Conservation (phyloP, 2,888 invertebrate species). For the Marasmarcha lunaedactyla region DNA sequence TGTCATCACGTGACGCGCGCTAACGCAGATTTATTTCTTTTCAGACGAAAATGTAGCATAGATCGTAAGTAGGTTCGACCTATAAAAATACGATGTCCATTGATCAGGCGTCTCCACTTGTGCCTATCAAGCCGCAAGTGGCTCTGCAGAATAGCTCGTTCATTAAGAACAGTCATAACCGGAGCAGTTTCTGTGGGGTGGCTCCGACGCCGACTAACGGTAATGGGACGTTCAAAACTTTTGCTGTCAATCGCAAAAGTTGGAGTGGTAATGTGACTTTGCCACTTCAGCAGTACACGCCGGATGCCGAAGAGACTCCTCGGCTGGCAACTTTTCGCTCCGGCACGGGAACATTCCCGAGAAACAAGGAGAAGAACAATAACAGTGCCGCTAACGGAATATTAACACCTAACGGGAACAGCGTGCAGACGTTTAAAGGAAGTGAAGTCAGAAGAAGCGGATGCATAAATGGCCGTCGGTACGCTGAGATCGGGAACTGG, state of each 20-base stretch:
- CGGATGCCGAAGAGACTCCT: constrained; percentile 45
- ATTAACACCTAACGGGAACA: constrained; percentile 66
- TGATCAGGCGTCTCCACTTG: constrained; percentile 64
- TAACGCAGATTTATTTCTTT: constrained; percentile 45
- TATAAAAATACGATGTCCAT: constrained; percentile 61
- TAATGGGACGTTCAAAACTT: constrained; percentile 61
- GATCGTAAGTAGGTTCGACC: constrained; percentile 37
- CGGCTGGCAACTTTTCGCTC: constrained; percentile 61
- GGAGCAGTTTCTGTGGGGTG: constrained; percentile 66
- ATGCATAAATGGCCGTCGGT: constrained; percentile 64
- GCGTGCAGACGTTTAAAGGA: constrained; percentile 58
- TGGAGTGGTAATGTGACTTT: constrained; percentile 67
- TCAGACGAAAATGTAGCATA: constrained; percentile 65
- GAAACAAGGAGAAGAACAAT: constrained; percentile 62
- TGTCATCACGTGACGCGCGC: constrained; percentile 1
- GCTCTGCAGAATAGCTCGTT: constrained; percentile 56
- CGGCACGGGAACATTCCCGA: constrained; percentile 62
- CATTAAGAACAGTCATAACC: constrained; percentile 64
- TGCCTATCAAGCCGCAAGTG: constrained; percentile 65
- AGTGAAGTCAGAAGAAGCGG: constrained; percentile 66
- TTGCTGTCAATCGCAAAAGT: constrained; percentile 64
- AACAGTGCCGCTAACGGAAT: constrained; percentile 54
- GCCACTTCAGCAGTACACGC: constrained; percentile 57
- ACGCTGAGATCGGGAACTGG: constrained; percentile 73
- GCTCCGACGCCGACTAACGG: constrained; percentile 52